These are phyloP conservation scores for Sabatieria punctata DNA, from an alignment of 2,888 invertebrate species.

Conservation along the genomic window DNA sequence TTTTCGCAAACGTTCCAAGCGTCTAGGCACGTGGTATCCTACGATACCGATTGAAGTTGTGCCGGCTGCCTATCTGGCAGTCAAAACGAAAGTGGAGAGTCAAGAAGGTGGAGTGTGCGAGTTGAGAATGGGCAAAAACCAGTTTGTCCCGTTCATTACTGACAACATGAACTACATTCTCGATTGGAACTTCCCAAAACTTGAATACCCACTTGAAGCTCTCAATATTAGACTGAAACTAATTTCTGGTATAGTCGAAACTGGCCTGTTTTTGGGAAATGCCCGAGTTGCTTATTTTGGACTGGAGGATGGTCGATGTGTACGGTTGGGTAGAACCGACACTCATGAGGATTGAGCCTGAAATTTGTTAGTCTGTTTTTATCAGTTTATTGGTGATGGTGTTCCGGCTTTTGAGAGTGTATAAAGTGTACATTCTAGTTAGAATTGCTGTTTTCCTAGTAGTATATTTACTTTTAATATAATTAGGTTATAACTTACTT, in stretches of 20 bases:
- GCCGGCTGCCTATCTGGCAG: conserved; percentile 74
- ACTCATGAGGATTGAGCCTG: no score
- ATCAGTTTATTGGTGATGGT: no score
- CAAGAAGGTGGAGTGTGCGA: conserved; percentile 46
- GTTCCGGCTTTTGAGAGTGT: no score
- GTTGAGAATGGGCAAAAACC: conserved; percentile 65
- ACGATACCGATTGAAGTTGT: conserved; percentile 90
- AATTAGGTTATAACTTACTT: no score
- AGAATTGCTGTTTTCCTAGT: no score
- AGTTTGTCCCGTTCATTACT: conserved; percentile 88
- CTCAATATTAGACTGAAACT: no score
- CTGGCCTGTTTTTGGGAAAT: conserved; percentile 85
- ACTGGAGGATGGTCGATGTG: conserved; percentile 67
- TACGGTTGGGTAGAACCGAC: no score
- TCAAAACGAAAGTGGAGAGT: conserved; percentile 52
- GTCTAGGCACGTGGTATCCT: conserved; percentile 70
- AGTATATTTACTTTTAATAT: no score
- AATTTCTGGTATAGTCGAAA: conserved; percentile 61
- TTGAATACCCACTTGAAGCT: no score
- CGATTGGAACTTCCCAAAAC: conserved; percentile 67
- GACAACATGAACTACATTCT: conserved; percentile 95
- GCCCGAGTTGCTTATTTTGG: conserved; percentile 76
- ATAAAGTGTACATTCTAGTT: no score
- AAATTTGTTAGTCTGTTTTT: no score
- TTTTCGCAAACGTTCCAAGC: conserved; percentile 33